Evolutionary conservation across 2,888 invertebrate genomes (phyloP).

Genomic region (Eurois occulta): DNA sequence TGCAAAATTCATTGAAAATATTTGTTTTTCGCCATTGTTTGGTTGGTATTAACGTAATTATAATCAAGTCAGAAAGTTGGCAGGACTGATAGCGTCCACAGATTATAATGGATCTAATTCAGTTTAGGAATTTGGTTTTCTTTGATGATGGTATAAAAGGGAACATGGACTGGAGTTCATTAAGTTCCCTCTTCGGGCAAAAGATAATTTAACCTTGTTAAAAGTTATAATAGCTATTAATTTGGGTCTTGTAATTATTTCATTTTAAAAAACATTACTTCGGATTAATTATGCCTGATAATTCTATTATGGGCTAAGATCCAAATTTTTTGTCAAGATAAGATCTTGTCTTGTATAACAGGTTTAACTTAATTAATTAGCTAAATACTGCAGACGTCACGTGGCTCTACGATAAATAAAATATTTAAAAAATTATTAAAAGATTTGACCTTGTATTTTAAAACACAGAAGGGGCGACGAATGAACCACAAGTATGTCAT

Average conservation of each 20-base stretch:
- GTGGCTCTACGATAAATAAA: neutral
- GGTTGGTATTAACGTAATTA: constrained; percentile 43
- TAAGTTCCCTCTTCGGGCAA: constrained; percentile 9
- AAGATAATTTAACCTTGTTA: constrained; percentile 42
- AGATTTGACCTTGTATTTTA: neutral
- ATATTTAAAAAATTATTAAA: neutral
- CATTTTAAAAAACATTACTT: constrained; percentile 29
- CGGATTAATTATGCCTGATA: constrained; percentile 1
- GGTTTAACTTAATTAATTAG: neutral
- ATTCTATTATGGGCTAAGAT: constrained; percentile 8
- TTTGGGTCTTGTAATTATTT: constrained; percentile 27
- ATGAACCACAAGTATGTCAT: neutral
- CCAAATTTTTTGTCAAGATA: neutral
- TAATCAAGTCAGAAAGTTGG: constrained; percentile 52
- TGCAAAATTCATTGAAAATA: constrained; percentile 52
- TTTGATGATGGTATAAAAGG: constrained; percentile 24
- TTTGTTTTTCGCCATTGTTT: constrained; percentile 57
- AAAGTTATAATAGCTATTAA: constrained; percentile 39
- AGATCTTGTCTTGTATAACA: neutral
- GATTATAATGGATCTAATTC: constrained; percentile 51
- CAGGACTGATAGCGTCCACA: constrained; percentile 38
- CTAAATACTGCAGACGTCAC: neutral
- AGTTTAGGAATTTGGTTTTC: constrained; percentile 33
- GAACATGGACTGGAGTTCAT: constrained; percentile 3
- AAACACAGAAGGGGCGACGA: neutral